Base-by-base conservation (phyloP, 64 coral and sea anemone genomes). In the Cladopsammia gracilis region DNA sequence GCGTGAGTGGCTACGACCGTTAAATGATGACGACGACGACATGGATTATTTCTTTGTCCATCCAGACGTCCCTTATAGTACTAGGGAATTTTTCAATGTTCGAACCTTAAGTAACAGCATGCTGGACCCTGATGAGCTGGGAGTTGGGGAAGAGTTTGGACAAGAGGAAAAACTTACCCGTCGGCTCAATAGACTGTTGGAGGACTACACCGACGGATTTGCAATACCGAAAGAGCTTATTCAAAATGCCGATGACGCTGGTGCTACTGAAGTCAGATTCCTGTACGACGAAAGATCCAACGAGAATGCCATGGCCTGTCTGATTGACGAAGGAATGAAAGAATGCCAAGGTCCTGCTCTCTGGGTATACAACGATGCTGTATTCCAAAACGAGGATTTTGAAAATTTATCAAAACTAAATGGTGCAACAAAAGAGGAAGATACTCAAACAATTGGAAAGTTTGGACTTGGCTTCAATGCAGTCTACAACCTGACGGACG, bases 401-500 rank as follows among this genome's bases (percentile, higher is more conserved):
- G 83, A 90, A 48, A 96, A 93, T 72, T 86, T 96, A 20, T 83
- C 76, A 22, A 96, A 90, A 62, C 82, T 96, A 10, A 93, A 83
- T 73, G 95, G 89, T 52, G 95, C 49, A n/a, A 96, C 95, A 9
- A 96, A 96, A 68, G 86, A 96, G 68, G 72, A 77, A 23, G 87
- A 96, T 42, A 86, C 87, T 11, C 76, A 90, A 10, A 96, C 90
- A 47, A 93, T 96, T 70, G 95, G 95, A 51, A 79, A 87, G 58
- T 96, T 96, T 93, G 95, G 95, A 42, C 91, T 96, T 61, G 95
- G 95, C 11, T 96, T 96, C 52, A 96, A 96, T 20, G 62, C 95
- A 8, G 95, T 93, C 18, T 96, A 96, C 79, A 92, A 96, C 47
- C 45, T 96, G 13, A 96, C 94, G 14, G 94, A 96, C 70, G 90